A percentile compares a stretch with the other conserved stretches of the same genome.
phyloP scores from a whole-genome alignment of 2,797 vertebrate species.

The Emydoidea blandingii region DNA sequence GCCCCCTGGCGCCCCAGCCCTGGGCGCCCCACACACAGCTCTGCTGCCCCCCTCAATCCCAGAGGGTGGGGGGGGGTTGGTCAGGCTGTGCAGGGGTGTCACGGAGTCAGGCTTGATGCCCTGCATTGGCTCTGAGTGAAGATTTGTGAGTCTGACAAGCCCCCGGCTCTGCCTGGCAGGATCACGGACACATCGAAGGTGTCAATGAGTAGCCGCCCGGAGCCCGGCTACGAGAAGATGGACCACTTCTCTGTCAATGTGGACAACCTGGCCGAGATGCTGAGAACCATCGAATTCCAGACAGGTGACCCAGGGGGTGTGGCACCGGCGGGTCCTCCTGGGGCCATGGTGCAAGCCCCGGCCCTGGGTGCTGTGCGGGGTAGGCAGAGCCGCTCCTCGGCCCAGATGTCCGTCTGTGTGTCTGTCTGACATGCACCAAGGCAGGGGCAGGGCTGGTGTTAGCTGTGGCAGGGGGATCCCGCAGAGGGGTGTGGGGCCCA shows the following conservation, averaged over 20 bases:
- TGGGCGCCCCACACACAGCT: too few species aligned
- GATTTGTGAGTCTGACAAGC: background rate
- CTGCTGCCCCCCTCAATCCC: too few species aligned
- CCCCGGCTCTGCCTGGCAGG: conserved; percentile 63
- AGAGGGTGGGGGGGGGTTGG: too few species aligned
- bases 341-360: too few species aligned
- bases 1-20: too few species aligned
- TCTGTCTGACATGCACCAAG: background rate
- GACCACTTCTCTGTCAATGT: conserved; percentile 86
- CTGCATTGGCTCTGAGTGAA: too few species aligned
- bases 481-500: too few species aligned
- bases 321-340: background rate
- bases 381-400: too few species aligned
- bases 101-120: too few species aligned
- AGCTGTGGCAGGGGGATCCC: too few species aligned
- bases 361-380: background rate
- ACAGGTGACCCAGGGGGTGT: conserved; percentile 73
- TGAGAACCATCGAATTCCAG: conserved; percentile 89
- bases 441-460: background rate
- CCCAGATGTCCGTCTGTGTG: too few species aligned
- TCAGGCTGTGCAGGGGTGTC: too few species aligned
- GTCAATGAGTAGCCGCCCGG: conserved; percentile 81
- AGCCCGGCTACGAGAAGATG: conserved; percentile 88
- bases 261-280: conserved; percentile 83
- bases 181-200: conserved; percentile 84